Evolutionary conservation across 2,888 invertebrate genomes (phyloP).

Genomic region (Idaea aversata): DNA sequence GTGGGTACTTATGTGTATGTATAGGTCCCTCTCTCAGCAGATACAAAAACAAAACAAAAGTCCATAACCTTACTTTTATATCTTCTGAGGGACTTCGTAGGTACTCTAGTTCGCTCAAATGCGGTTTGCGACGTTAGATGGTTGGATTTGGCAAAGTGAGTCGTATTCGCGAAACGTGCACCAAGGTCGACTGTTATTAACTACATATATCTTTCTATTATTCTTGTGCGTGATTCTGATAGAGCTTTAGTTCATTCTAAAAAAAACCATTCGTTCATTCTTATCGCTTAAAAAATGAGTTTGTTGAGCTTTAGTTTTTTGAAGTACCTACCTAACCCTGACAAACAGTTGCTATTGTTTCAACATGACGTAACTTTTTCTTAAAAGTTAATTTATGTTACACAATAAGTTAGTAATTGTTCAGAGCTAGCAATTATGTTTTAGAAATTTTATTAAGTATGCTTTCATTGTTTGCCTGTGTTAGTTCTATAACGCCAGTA

Average conservation of each 20-base stretch:
- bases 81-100: conserved; percentile 22
- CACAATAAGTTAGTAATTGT: conserved; percentile 15
- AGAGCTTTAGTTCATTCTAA: conserved; percentile 18
- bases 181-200: conserved; percentile 42
- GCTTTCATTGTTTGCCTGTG: background rate
- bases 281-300: too few species aligned
- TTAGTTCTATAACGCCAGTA: background rate
- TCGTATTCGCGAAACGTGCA: conserved; percentile 38
- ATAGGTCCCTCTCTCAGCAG: background rate
- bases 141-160: conserved; percentile 47
- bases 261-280: too few species aligned
- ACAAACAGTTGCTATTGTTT: conserved; percentile 19
- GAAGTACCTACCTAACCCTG: too few species aligned
- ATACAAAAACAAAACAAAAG: conserved; percentile 12
- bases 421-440: conserved; percentile 9
- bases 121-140: conserved; percentile 12
- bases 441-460: background rate
- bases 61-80: conserved; percentile 29
- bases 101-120: conserved; percentile 20
- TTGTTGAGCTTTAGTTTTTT: too few species aligned
- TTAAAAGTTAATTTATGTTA: conserved; percentile 8
- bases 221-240: conserved; percentile 32
- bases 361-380: conserved; percentile 15
- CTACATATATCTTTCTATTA: conserved; percentile 35
- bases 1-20: background rate